Percentiles rank a stretch among this genome's conserved stretches.
Evolutionary conservation across 2,888 invertebrate species (phyloP).

Genomic region (Galerucella nymphaeae): DNA sequence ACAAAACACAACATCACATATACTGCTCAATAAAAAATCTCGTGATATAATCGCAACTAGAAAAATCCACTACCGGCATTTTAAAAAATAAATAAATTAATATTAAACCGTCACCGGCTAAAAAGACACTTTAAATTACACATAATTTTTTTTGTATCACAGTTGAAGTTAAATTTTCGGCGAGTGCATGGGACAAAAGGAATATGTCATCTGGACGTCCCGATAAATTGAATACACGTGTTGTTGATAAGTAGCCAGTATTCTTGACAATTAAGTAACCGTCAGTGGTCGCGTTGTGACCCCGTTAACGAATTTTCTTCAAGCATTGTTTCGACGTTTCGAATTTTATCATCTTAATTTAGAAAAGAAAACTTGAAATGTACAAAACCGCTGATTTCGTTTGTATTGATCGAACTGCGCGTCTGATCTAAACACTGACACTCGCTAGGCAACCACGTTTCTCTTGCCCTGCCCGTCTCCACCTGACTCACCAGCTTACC

Average conservation of each 20-base stretch:
- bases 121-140: too few species aligned
- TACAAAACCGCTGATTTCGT: conserved; percentile 43
- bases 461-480: conserved; percentile 40
- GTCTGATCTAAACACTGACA: conserved; percentile 42
- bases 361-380: conserved; percentile 15
- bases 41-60: conserved; percentile 43
- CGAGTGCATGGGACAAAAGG: too few species aligned
- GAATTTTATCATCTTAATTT: too few species aligned
- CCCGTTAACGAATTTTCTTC: not conserved
- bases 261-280: conserved; percentile 39
- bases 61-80: conserved; percentile 29
- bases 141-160: too few species aligned
- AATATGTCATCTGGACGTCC: too few species aligned
- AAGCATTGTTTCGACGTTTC: too few species aligned
- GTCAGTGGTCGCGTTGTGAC: conserved; percentile 26
- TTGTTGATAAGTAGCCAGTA: not conserved
- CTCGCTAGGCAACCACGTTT: conserved; percentile 42
- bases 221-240: conserved; percentile 14
- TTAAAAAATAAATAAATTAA: not conserved
- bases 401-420: conserved; percentile 46
- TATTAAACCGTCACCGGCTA: too few species aligned
- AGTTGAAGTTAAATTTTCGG: too few species aligned
- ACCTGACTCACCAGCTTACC: conserved; percentile 18
- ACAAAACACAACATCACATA: conserved; percentile 75
- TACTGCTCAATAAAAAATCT: conserved; percentile 50